A percentile compares a stretch with the other conserved stretches of the same genome.
These are phyloP conservation scores for Gymnobelideus leadbeateri DNA, from an alignment of 2,113 vertebrate genomes.

Conservation along the genomic window DNA sequence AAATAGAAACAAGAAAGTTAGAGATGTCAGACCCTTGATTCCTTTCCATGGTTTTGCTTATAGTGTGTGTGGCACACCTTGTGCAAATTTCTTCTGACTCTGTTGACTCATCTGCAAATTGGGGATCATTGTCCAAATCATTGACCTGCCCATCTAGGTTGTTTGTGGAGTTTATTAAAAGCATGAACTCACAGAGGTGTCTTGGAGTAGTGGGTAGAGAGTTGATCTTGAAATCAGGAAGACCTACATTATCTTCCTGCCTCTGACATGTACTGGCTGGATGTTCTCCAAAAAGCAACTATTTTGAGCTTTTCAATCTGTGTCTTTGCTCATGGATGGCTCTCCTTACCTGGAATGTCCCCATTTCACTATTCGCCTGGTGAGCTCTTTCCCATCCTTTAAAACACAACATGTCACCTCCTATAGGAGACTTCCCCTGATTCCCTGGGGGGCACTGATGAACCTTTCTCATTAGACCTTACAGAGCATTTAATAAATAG, in stretches of 20 bases:
- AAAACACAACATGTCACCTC: neutral
- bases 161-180: neutral
- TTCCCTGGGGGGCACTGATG: neutral
- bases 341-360: neutral
- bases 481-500: neutral
- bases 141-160: neutral
- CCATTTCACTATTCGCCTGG: neutral
- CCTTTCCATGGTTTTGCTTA: neutral
- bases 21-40: neutral
- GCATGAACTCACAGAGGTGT: neutral
- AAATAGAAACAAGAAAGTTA: neutral
- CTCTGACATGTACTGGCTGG: neutral
- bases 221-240: neutral
- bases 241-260: neutral
- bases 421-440: neutral
- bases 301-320: neutral
- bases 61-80: neutral
- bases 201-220: neutral
- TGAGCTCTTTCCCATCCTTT: neutral
- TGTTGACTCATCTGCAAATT: neutral
- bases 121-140: neutral
- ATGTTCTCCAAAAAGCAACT: neutral
- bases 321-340: neutral
- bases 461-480: neutral
- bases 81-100: neutral